A percentile compares a stretch with the other conserved stretches of the same genome.
These are phyloP conservation scores for Gopherus flavomarginatus DNA, from an alignment of 2,113 vertebrate species.

Conservation along the genomic window DNA sequence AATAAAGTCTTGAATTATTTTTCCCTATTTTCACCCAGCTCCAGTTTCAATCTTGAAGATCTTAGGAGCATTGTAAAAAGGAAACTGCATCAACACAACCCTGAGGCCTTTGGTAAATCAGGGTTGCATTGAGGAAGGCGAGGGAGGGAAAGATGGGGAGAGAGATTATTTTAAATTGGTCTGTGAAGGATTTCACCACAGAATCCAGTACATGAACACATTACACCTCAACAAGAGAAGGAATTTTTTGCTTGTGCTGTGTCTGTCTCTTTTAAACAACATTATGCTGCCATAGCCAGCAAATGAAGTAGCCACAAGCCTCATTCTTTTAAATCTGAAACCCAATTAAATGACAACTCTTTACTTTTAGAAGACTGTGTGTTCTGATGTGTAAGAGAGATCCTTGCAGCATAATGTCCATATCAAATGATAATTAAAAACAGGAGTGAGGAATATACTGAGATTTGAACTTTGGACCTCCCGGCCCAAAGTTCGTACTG, in stretches of 20 bases:
- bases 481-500: conserved; percentile 55
- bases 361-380: conserved; percentile 53
- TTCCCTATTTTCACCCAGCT: not conserved
- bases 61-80: not conserved
- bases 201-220: not conserved
- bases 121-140: not conserved
- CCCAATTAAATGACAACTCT: conserved; percentile 12
- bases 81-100: not conserved
- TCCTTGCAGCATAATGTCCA: conserved; percentile 51
- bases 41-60: not conserved
- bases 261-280: conserved; percentile 52
- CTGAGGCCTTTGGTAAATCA: not conserved
- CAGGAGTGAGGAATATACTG: conserved; percentile 53
- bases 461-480: conserved; percentile 62
- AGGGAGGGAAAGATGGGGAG: not conserved
- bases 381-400: conserved; percentile 57
- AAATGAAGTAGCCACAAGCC: conserved; percentile 48
- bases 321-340: conserved; percentile 37
- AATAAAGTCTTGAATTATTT: not conserved
- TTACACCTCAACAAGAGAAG: not conserved
- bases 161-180: not conserved
- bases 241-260: conserved; percentile 5
- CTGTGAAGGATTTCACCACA: not conserved
- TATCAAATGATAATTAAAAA: conserved; percentile 69
- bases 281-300: conserved; percentile 39